phyloP scores from a whole-genome alignment of 2,888 invertebrate species.

The Andrena dorsata region DNA sequence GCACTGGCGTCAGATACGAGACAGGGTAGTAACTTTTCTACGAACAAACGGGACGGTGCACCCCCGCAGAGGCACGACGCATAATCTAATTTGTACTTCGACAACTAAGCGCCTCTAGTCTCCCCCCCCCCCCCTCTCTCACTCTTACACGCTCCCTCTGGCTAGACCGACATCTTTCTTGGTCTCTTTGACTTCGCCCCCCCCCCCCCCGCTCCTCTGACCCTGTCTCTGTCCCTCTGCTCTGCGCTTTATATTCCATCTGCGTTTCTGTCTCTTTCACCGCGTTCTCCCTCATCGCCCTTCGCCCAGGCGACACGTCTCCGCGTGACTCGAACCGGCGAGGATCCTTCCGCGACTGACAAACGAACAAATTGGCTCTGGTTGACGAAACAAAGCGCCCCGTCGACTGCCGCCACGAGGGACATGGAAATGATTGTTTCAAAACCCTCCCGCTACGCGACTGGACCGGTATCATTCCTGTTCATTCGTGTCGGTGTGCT shows the following conservation, averaged over 20 bases:
- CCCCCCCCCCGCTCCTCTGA: slow-evolving; percentile 11
- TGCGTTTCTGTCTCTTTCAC: slow-evolving; percentile 48
- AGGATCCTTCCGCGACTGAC: slow-evolving; percentile 67
- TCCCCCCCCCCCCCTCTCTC: slow-evolving; percentile 5
- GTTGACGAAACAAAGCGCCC: slow-evolving; percentile 79
- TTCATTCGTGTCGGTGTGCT: slow-evolving; percentile 55
- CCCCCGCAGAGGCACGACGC: slow-evolving; percentile 80
- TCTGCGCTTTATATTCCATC: slow-evolving; percentile 49
- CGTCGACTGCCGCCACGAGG: slow-evolving; percentile 52
- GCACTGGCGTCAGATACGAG: slow-evolving; percentile 60
- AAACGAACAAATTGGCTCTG: slow-evolving; percentile 79
- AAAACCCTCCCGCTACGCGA: slow-evolving; percentile 69
- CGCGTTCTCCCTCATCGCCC: slow-evolving; percentile 56
- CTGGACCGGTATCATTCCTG: slow-evolving; percentile 58
- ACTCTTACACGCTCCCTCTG: not conserved
- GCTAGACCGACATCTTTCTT: slow-evolving; percentile 17
- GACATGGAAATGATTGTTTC: slow-evolving; percentile 64
- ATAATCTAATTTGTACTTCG: slow-evolving; percentile 83
- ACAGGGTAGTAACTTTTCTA: slow-evolving; percentile 81
- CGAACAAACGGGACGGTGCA: slow-evolving; percentile 72
- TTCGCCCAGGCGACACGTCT: slow-evolving; percentile 54
- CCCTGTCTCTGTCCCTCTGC: slow-evolving; percentile 5
- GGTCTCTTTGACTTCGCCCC: slow-evolving; percentile 29
- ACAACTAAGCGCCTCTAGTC: slow-evolving; percentile 72
- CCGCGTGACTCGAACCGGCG: slow-evolving; percentile 44